Conservation (phyloP, 1,140 invertebrate species). For the Globodera rostochiensis region DNA sequence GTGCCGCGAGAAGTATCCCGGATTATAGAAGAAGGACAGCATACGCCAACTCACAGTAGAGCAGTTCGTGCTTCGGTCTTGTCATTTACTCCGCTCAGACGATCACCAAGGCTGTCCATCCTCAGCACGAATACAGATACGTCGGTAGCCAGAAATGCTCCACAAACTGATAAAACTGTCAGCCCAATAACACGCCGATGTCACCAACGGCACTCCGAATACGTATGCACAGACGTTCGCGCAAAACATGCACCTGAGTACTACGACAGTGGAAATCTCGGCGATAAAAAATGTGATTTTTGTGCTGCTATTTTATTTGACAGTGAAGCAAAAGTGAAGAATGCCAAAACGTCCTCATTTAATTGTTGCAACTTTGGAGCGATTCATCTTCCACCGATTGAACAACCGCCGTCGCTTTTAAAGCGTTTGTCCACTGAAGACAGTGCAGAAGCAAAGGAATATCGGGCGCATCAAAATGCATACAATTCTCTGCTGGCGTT, state of each 20-base stretch:
- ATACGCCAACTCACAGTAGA: background rate
- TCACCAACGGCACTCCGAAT: background rate
- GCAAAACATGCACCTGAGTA: background rate
- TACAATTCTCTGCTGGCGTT: conserved; percentile 13
- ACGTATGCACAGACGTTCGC: background rate
- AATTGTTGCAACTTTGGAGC: background rate
- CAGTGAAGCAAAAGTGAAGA: background rate
- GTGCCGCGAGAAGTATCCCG: background rate
- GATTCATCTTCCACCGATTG: background rate
- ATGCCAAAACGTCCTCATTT: background rate
- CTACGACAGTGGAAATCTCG: conserved; percentile 16
- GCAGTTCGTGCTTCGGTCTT: background rate
- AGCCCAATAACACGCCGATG: background rate
- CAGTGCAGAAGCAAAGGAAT: conserved; percentile 3
- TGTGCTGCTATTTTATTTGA: background rate
- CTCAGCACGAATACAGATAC: background rate
- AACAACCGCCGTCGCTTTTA: background rate
- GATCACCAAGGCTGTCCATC: background rate
- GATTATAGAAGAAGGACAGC: background rate
- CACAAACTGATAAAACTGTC: background rate
- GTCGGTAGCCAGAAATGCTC: background rate
- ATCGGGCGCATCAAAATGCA: background rate
- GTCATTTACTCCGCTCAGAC: background rate
- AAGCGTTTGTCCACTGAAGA: background rate
- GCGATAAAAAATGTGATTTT: background rate